Base-by-base conservation (phyloP, 2,888 invertebrate genomes). In the Tinea trinotella region DNA sequence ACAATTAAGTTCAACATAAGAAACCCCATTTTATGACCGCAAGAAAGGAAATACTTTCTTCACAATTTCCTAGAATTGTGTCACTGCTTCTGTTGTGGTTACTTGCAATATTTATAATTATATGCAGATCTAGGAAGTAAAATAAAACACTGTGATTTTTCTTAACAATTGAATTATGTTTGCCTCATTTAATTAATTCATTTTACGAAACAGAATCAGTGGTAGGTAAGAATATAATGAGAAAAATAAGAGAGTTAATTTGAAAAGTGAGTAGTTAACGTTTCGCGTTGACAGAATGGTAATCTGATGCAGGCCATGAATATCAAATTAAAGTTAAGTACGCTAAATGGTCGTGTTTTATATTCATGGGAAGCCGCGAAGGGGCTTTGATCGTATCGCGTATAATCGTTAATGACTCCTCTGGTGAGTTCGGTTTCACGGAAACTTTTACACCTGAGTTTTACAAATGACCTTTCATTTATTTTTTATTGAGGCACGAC, bases 311-410 rank as follows among this genome's bases (percentile, higher is more conserved):
- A 19, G 19, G 18, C 20, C 48, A 48, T 48, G 48, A 48, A 48
- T 48, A 48, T 48, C 12, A 54, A 69, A 68, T 64, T 55, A 59
- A 61, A 60, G 59, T 63, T 61, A 63, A n/a, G n/a, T n/a, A 69
- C 64, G 68, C 65, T 58, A 57, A 61, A 57, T 67, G 66, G 64
- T 64, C 62, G 62, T 62, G 65, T 62, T 74, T 73, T 72, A 69
- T 71, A 74, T 76, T 71, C 71, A 74, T 66, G 52, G 59, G 64
- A 65, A 70, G 72, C 68, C 69, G 68, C 72, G 68, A 70, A 63
- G 61, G 65, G 65, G 65, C 68, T 69, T 68, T 66, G 67, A 67
- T 68, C 67, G 63, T 62, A 56, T 57, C 56, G 56, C 59, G 59
- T 59, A 62, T 61, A 59, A 64, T 62, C 58, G 57, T 55, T 53